Percentiles rank a stretch among this genome's conserved stretches.
Evolutionary conservation across 2,888 invertebrate species (phyloP).

Genomic region (Yponomeuta sedellus): DNA sequence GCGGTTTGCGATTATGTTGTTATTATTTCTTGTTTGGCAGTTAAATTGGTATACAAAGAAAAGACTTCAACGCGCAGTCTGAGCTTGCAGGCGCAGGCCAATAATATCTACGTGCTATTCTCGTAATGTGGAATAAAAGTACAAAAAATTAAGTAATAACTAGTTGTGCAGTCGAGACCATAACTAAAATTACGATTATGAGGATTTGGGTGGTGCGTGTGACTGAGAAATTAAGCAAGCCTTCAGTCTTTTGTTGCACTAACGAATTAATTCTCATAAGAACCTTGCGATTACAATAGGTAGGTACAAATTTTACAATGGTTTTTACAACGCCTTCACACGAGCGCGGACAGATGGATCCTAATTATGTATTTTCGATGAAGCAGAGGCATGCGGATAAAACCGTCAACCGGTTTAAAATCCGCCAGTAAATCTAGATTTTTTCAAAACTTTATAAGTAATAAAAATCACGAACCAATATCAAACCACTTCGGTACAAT

Average conservation of each 20-base stretch:
- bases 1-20: not conserved
- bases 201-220: slow-evolving; percentile 51
- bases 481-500: not conserved
- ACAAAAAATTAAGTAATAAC: not conserved
- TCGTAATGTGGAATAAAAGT: not conserved
- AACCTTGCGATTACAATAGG: slow-evolving; percentile 58
- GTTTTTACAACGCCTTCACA: slow-evolving; percentile 57
- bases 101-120: too few species aligned
- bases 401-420: not conserved
- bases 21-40: not conserved
- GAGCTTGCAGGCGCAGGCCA: not conserved
- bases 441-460: not conserved
- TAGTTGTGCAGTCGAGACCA: slow-evolving; percentile 35
- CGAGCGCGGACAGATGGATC: slow-evolving; percentile 37
- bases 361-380: not conserved
- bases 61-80: not conserved
- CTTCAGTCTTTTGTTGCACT: slow-evolving; percentile 65
- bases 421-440: not conserved
- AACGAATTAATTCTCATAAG: slow-evolving; percentile 58
- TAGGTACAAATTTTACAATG: slow-evolving; percentile 33
- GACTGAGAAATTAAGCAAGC: slow-evolving; percentile 68
- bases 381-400: slow-evolving; percentile 10
- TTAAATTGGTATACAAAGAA: not conserved
- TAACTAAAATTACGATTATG: slow-evolving; percentile 53
- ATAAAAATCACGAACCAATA: slow-evolving; percentile 14